phyloP scores from a whole-genome alignment of 2,113 vertebrate genomes.

The Cygnus atratus region DNA sequence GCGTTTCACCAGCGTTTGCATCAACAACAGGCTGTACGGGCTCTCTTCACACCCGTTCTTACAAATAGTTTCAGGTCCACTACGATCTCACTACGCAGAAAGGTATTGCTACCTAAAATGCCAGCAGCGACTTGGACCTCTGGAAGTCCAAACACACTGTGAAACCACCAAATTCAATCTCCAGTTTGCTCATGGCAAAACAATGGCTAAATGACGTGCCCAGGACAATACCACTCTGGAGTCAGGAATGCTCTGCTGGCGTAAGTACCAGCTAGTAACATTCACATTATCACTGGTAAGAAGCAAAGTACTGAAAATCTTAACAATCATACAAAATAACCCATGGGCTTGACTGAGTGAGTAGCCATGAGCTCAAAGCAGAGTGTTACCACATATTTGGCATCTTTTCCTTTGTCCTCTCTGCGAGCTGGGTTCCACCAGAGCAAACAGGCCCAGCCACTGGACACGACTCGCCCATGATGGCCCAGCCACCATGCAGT shows the following conservation, averaged over 20 bases:
- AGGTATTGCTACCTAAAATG: not conserved
- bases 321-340: not conserved
- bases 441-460: not conserved
- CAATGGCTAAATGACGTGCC: not conserved
- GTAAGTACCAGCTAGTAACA: not conserved
- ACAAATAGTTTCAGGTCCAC: not conserved
- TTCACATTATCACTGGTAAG: not conserved
- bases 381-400: not conserved
- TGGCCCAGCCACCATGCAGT: not conserved
- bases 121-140: not conserved
- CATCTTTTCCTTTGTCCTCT: not conserved
- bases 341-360: not conserved
- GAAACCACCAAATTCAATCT: not conserved
- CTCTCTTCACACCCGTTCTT: not conserved
- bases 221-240: accelerated
- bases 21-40: not conserved
- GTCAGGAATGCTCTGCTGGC: accelerated
- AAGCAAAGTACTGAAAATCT: not conserved
- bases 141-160: not conserved
- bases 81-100: not conserved
- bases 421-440: not conserved
- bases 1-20: not conserved
- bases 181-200: not conserved
- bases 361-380: not conserved
- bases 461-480: not conserved